Percentiles rank a stretch among this genome's conserved stretches.
These are phyloP conservation scores for Eleginops maclovinus DNA, from an alignment of 2,113 vertebrate genomes.

Conservation along the genomic window DNA sequence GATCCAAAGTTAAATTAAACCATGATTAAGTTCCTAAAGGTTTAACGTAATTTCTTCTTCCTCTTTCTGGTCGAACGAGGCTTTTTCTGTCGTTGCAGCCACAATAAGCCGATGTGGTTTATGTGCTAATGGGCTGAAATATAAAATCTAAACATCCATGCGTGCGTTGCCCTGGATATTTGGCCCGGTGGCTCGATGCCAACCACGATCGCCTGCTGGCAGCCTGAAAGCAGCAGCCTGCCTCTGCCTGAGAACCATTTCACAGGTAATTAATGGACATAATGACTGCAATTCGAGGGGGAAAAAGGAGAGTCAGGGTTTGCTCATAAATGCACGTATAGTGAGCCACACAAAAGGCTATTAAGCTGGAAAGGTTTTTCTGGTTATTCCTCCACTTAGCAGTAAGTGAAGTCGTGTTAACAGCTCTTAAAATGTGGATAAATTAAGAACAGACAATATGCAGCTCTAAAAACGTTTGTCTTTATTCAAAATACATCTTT, in stretches of 20 bases:
- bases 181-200: slow-evolving; percentile 51
- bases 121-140: slow-evolving; percentile 39
- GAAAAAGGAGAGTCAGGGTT: slow-evolving; percentile 9
- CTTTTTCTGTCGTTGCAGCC: slow-evolving; percentile 4
- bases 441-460: slow-evolving; percentile 3
- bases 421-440: background rate
- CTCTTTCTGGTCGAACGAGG: background rate
- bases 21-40: background rate
- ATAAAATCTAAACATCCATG: slow-evolving; percentile 37
- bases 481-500: background rate
- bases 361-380: background rate
- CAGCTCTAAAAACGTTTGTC: background rate
- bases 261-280: slow-evolving; percentile 85
- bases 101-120: slow-evolving; percentile 21
- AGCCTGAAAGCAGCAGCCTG: slow-evolving; percentile 49
- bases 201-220: slow-evolving; percentile 62
- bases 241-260: slow-evolving; percentile 76
- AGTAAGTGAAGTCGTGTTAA: background rate
- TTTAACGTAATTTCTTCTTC: background rate
- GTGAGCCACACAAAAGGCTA: slow-evolving; percentile 36
- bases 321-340: slow-evolving; percentile 40
- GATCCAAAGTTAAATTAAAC: background rate
- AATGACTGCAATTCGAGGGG: slow-evolving; percentile 74
- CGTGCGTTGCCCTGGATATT: slow-evolving; percentile 34
- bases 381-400: background rate